Base-by-base conservation (phyloP, 2,888 invertebrate genomes). In the Hypomecis punctinalis region DNA sequence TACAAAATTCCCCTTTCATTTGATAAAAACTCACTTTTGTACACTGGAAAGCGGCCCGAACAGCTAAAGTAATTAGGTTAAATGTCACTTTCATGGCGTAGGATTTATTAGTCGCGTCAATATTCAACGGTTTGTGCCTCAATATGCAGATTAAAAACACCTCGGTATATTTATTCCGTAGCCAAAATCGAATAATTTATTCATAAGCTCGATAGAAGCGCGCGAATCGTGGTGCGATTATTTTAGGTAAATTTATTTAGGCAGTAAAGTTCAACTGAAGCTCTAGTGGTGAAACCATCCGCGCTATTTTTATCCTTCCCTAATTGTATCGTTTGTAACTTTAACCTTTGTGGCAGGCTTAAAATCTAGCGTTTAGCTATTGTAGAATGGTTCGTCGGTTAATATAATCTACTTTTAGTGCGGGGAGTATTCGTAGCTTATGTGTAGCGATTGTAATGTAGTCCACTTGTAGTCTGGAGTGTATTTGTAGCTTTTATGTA, bases 111-210 rank as follows among this genome's bases (percentile, higher is more conserved):
- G 23, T 23, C 23, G 10, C 35, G 6, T 51, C 13, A 51, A 39
- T 51, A 42, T 40, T 53, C 53, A 42, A 42, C 33, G 53, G 37
- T 9, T 39, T 13, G 10, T 49, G 37, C 11, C 49, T 37, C 13
- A 40, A 40, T 40, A 40, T 52, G 23, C 53, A 42, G 33, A 53
- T 33, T 53, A 53, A 42, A 42, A 53, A 33, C 33, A 9, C 51
- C 39, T 39, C 39, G n/a, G 23, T 13, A 52, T 42, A 53, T 42
- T 53, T 53, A 42, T 42, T 42, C 40, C 53, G 6, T 3, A 23
- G 40, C 33, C 11, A 33, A 42, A 33, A 42, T 53, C 23, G 33
- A 42, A 42, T 40, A 33, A 33, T 42, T 33, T 42, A 53, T 53
- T 40, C 53, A 53, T 53, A 42, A 42, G 33, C 23, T 7, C 5